A percentile compares a stretch with the other conserved stretches of the same genome.
Evolutionary conservation across 2,888 invertebrate genomes (phyloP).

Genomic region (Thecophora atra): DNA sequence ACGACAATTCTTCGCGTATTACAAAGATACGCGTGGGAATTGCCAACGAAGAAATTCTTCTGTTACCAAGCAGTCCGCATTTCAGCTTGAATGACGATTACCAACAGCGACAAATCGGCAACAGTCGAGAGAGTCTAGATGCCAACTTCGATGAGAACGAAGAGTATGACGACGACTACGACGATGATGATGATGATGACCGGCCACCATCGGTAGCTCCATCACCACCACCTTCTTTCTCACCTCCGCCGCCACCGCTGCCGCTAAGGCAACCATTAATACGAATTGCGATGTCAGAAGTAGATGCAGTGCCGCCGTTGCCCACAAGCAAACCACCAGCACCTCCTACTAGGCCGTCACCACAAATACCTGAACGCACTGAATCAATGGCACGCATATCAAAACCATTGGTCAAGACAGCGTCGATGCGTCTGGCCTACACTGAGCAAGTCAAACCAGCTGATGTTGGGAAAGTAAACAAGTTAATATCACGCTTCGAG

Average conservation of each 20-base stretch:
- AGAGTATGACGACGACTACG: slow-evolving; percentile 34
- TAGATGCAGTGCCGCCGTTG: slow-evolving; percentile 45
- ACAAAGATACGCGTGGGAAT: slow-evolving; percentile 46
- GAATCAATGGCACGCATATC: slow-evolving; percentile 53
- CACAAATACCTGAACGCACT: slow-evolving; percentile 53
- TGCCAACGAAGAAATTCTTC: slow-evolving; percentile 9
- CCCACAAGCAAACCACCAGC: slow-evolving; percentile 41
- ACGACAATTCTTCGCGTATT: slow-evolving; percentile 50
- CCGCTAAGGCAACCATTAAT: slow-evolving; percentile 50
- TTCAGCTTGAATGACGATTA: neutral
- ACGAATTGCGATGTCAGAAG: slow-evolving; percentile 33
- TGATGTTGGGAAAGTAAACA: slow-evolving; percentile 63
- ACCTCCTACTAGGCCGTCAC: slow-evolving; percentile 43
- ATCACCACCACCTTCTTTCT: slow-evolving; percentile 50
- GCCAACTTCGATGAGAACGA: slow-evolving; percentile 49
- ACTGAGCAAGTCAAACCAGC: slow-evolving; percentile 60
- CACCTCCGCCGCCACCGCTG: slow-evolving; percentile 56
- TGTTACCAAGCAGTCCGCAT: no score
- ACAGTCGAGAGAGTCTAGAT: slow-evolving; percentile 57
- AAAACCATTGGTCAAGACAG: slow-evolving; percentile 61
- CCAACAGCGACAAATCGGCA: slow-evolving; percentile 49
- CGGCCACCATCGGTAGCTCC: slow-evolving; percentile 53
- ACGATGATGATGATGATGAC: slow-evolving; percentile 39
- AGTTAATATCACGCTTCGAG: slow-evolving; percentile 62
- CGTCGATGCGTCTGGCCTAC: slow-evolving; percentile 60